Evolutionary conservation across 2,113 vertebrate genomes (phyloP), one percentile per base, ranked within the genome.

Genomic region (Perca fluviatilis): DNA sequence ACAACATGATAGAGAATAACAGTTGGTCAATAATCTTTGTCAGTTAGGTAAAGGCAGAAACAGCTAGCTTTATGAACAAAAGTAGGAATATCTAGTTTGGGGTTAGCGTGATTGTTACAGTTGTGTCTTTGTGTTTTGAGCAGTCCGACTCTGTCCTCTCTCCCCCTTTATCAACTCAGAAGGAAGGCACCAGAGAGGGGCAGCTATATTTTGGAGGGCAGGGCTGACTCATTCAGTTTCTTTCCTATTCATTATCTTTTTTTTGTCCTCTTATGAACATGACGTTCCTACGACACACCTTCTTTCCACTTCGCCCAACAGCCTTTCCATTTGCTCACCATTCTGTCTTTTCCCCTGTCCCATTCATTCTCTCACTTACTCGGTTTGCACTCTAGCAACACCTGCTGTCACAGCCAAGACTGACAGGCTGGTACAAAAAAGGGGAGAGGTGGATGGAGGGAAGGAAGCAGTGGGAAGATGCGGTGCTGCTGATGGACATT

Each of bases 401-500:
- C 71, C 80, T 85, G 77, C 49, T 83, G 64, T 65, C 21, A 66
- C 33, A 33, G 18, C n/a, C 2, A 0, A 25, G 64, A 69, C 21
- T 67, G 64, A 72, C 15, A 19, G 46, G 23, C 0, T 0, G 8
- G 47, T 46, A 18, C 33, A 33, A 33, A 33, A 33, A 33, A n/a
- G 2, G 8, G 12, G 36, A 33, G 14, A n/a, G 25, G 6, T 2
- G 43, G 36, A 65, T 36, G 33, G 27, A 8, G 13, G 21, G 47
- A 51, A 13, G 50, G 68, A 63, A 43, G 50, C 50, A 40, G 53
- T 14, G 50, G 57, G 57, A 56, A 62, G 54, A 23, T 4, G 65
- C 51, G 18, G 23, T 6, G 54, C 50, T 74, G 54, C 75, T 72
- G 83, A 83, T 60, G 60, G 63, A 83, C 67, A 1, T 80, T 68